Percentiles rank a stretch among this genome's conserved stretches.
phyloP scores from a whole-genome alignment of 2,888 invertebrate species.

The Gastrophysa polygoni region DNA sequence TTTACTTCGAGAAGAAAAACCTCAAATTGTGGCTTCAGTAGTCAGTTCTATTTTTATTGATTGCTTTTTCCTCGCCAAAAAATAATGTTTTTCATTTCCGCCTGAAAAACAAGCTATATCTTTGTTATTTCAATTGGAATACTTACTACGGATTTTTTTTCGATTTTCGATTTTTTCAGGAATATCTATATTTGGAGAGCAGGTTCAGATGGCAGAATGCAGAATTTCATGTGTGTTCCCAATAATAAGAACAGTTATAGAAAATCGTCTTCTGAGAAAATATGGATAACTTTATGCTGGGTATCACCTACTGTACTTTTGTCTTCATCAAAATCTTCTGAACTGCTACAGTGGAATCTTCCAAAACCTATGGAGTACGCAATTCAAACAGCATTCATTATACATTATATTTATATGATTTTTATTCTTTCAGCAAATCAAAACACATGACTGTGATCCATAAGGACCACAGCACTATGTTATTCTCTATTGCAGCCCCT shows the following conservation, averaged over 20 bases:
- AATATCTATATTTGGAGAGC: constrained; percentile 70
- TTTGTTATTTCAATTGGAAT: not conserved
- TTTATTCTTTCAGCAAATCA: constrained; percentile 30
- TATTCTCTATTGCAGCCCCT: constrained; percentile 65
- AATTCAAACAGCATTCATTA: not conserved
- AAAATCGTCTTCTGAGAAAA: constrained; percentile 31
- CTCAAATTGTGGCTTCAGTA: too few relatives aligned
- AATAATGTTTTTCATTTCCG: too few relatives aligned
- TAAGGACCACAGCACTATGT: constrained; percentile 62
- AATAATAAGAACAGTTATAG: constrained; percentile 29
- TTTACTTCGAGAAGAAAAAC: too few relatives aligned
- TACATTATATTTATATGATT: too few relatives aligned
- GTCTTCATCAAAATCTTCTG: constrained; percentile 65
- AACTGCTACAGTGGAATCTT: constrained; percentile 69
- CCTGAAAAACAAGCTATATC: too few relatives aligned
- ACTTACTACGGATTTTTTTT: too few relatives aligned
- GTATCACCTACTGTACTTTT: constrained; percentile 63
- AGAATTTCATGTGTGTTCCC: constrained; percentile 53
- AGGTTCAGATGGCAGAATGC: constrained; percentile 64
- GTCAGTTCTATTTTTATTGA: too few relatives aligned
- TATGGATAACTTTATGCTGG: constrained; percentile 67
- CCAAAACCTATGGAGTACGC: constrained; percentile 45
- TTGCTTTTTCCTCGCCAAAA: too few relatives aligned
- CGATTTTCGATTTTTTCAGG: too few relatives aligned
- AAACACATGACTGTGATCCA: constrained; percentile 54